Base-by-base conservation (phyloP, 2,888 invertebrate genomes). In the Agrenia bidenticulata region DNA sequence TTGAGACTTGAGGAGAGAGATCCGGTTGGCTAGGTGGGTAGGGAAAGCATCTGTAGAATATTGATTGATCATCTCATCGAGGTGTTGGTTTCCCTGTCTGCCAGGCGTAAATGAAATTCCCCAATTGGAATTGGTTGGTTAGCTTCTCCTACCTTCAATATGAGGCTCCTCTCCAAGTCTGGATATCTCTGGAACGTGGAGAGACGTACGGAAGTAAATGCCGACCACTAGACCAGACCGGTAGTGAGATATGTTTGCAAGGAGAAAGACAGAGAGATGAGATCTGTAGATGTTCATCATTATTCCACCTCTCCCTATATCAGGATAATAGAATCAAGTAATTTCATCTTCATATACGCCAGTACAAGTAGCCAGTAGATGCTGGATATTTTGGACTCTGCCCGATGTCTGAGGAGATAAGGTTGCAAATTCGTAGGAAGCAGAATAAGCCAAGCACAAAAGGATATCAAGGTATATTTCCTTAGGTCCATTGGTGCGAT, bases 1-100 rank as follows among this genome's bases (percentile, higher is more conserved):
- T 5, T 15, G 21, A 15, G 11, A 26, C 54, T 7, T n/a, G 17
- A 49, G 49, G 49, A 39, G 15, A 39, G 39, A 39, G 39, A 39
- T 39, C 39, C n/a, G 45, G 45, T 45, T 5, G 15, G 5, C 9
- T 4, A 9, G 19, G 19, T 45, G 19, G 45, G 55, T 15, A 39
- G 57, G 41, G 57, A 57, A 57, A 57, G 41, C 57, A 37, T 57
- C 57, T 57, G 57, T 39, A 57, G 57, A 66, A 66, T 69, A 66
- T 66, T 66, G 65, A 69, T 69, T 69, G 69, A 66, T 69, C 69
- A 65, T 66, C 66, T 63, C 65, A 56, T 69, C 59, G 63, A 69
- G 65, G 69, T 69, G 65, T 69, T 53, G 63, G 65, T 63, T 69
- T 65, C 60, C 61, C 61, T 51, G 51, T 23, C 51, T 51, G 51